These are phyloP conservation scores for Cylloceria caligata DNA, from an alignment of 2,888 invertebrate genomes.

Conservation along the genomic window DNA sequence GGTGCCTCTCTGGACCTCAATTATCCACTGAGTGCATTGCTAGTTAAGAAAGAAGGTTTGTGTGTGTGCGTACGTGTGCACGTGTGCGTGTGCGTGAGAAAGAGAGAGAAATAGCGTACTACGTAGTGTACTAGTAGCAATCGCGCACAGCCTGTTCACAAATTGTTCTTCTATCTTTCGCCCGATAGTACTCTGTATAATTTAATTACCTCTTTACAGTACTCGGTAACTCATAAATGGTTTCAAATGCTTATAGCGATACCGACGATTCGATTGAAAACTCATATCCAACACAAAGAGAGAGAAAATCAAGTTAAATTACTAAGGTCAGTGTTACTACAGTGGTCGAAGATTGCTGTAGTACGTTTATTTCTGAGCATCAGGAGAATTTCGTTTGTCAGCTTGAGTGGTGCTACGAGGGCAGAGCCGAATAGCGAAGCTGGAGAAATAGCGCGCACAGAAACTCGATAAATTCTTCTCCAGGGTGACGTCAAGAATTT, in stretches of 20 bases:
- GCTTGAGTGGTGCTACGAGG: not conserved
- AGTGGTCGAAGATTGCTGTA: not conserved
- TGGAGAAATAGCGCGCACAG: conserved; percentile 33
- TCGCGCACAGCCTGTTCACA: not conserved
- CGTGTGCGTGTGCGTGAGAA: not conserved
- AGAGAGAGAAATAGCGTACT: not conserved
- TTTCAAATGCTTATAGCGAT: not conserved
- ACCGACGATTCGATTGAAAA: not conserved
- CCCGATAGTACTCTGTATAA: not conserved
- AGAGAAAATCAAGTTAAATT: not conserved
- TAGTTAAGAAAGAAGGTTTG: conserved; percentile 10
- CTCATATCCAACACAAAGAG: conserved; percentile 17
- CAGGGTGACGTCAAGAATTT: conserved; percentile 58
- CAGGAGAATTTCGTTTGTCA: conserved; percentile 51
- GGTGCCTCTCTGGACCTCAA: too few relatives aligned
- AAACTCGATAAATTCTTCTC: conserved; percentile 63
- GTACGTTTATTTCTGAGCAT: conserved; percentile 40
- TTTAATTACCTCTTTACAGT: not conserved
- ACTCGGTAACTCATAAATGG: conserved; percentile 30
- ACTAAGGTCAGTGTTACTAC: conserved; percentile 15
- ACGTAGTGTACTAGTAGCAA: not conserved
- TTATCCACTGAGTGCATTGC: conserved; percentile 13
- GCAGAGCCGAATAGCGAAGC: conserved; percentile 18
- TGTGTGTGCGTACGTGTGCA: too few relatives aligned
- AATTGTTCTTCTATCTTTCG: conserved; percentile 6